phyloP scores from a whole-genome alignment of 2,797 vertebrate species.

The Cygnus olor region DNA sequence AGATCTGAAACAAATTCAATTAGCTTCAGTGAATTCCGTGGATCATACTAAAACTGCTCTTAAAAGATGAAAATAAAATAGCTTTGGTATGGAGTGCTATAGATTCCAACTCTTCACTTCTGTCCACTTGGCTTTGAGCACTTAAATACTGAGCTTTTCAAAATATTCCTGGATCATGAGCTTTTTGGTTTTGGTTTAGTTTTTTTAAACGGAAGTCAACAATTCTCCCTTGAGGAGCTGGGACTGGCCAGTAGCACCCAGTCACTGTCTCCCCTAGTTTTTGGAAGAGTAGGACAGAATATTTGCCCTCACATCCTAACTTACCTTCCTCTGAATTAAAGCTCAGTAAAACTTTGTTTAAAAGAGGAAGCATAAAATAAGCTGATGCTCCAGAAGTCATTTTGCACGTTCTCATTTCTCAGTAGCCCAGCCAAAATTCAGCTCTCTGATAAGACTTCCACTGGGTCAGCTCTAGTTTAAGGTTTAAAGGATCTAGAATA shows the following conservation, averaged over 20 bases:
- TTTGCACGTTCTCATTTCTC: not conserved
- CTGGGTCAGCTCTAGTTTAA: not conserved
- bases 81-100: not conserved
- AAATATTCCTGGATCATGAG: not conserved
- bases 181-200: not conserved
- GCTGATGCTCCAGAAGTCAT: not conserved
- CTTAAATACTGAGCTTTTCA: not conserved
- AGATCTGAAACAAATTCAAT: not conserved
- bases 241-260: not conserved
- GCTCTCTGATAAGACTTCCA: not conserved
- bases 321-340: not conserved
- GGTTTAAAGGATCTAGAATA: not conserved
- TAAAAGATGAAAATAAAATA: not conserved
- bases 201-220: not conserved
- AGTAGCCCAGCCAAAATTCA: not conserved
- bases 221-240: not conserved
- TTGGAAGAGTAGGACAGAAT: not conserved
- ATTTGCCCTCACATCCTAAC: not conserved
- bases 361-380: not conserved
- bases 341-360: not conserved
- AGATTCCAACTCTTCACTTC: not conserved
- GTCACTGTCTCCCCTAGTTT: fast-evolving
- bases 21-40: not conserved
- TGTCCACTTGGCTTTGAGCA: not conserved
- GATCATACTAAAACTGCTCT: not conserved